Conservation (phyloP, 2,888 invertebrate species). For the Harpalus rubripes region DNA sequence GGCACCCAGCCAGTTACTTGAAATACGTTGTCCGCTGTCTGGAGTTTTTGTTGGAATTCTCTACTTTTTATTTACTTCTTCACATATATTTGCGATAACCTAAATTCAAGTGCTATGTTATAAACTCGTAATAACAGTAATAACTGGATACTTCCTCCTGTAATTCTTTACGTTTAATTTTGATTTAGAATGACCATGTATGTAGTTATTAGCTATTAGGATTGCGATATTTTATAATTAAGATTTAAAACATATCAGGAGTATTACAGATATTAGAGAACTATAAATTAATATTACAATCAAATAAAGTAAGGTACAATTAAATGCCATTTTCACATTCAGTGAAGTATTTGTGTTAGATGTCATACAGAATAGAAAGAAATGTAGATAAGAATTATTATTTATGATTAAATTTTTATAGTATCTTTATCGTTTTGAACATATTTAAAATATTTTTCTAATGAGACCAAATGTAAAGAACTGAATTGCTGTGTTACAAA, state of each 20-base stretch:
- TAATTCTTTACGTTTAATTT: neutral
- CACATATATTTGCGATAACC: constrained; percentile 25
- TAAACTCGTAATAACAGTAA: neutral
- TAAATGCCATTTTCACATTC: too few species aligned
- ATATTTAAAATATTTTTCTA: too few species aligned
- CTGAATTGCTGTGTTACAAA: too few species aligned
- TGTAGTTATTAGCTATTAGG: neutral
- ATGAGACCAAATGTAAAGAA: too few species aligned
- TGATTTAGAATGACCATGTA: neutral
- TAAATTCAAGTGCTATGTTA: constrained; percentile 11
- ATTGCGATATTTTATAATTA: neutral
- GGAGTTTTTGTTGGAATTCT: constrained; percentile 21
- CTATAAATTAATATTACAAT: too few species aligned
- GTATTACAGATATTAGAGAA: neutral
- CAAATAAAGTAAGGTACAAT: too few species aligned
- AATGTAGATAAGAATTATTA: too few species aligned
- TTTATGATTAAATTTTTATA: too few species aligned
- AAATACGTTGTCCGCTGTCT: constrained; percentile 39
- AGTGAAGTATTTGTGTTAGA: too few species aligned
- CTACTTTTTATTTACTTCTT: constrained; percentile 10
- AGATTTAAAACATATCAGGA: neutral
- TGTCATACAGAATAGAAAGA: too few species aligned
- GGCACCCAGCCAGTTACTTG: constrained; percentile 9
- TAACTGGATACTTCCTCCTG: neutral
- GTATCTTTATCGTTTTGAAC: too few species aligned